Conservation (phyloP, 53 echinoderm and acorn worm genomes). For the Patiria pectinifera region DNA sequence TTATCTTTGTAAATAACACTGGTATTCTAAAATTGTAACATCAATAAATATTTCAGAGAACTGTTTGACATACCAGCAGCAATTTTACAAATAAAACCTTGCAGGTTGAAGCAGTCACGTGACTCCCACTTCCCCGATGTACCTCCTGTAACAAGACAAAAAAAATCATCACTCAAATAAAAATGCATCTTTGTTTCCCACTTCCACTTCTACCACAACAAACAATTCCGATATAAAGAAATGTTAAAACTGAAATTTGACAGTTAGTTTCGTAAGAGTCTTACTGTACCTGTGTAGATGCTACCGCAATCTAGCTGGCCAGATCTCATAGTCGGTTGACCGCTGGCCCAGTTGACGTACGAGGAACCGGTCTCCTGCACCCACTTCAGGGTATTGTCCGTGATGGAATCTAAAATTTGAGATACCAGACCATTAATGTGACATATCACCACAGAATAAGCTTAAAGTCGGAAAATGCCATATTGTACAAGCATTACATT, state of each 20-base stretch:
- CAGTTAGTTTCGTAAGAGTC: neutral
- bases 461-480: no score
- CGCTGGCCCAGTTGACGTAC: constrained; percentile 68
- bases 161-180: no score
- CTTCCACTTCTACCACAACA: no score
- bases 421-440: no score
- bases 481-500: no score
- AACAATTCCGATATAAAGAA: no score
- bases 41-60: no score
- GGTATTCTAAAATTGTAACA: no score
- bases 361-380: constrained; percentile 62
- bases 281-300: constrained; percentile 72
- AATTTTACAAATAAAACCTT: constrained; percentile 80
- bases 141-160: constrained; percentile 24
- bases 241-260: no score
- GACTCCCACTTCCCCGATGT: constrained; percentile 42
- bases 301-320: constrained; percentile 70
- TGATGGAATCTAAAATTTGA: constrained; percentile 56
- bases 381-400: constrained; percentile 77
- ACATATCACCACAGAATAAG: no score
- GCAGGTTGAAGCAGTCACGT: constrained; percentile 57
- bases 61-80: constrained; percentile 56
- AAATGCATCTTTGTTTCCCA: no score
- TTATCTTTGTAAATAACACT: no score
- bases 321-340: constrained; percentile 50